Evolutionary conservation across 2,888 invertebrate genomes (phyloP).

Genomic region (Papilio elwesi): DNA sequence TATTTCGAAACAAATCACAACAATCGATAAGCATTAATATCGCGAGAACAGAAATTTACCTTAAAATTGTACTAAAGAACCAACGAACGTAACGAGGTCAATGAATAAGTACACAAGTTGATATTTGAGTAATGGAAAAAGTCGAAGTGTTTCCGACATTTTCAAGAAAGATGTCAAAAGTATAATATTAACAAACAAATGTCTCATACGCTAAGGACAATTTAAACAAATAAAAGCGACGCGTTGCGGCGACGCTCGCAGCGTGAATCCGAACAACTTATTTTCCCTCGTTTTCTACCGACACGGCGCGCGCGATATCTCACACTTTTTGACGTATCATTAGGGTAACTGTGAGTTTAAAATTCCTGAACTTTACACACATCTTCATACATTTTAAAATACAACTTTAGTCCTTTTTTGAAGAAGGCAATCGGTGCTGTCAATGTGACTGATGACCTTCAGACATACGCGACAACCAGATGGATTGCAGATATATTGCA

Average conservation of each 20-base stretch:
- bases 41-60: neutral
- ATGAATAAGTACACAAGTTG: constrained; percentile 22
- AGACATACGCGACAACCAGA: no score
- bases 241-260: constrained; percentile 63
- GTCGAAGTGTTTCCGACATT: constrained; percentile 40
- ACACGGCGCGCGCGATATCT: constrained; percentile 64
- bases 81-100: constrained; percentile 24
- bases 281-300: constrained; percentile 65
- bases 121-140: constrained; percentile 39
- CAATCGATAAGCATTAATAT: neutral
- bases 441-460: no score
- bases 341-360: constrained; percentile 31
- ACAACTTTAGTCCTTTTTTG: no score
- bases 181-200: constrained; percentile 52
- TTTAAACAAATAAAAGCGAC: constrained; percentile 68
- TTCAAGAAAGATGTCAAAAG: constrained; percentile 51
- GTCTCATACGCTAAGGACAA: constrained; percentile 47
- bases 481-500: no score
- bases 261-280: constrained; percentile 74
- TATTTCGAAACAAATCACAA: neutral
- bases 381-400: neutral
- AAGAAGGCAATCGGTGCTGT: no score
- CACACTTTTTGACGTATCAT: constrained; percentile 67
- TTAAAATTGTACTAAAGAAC: neutral
- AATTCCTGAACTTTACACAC: constrained; percentile 37